phyloP scores from a whole-genome alignment of 2,888 invertebrate species.

The Chouioia cunea region DNA sequence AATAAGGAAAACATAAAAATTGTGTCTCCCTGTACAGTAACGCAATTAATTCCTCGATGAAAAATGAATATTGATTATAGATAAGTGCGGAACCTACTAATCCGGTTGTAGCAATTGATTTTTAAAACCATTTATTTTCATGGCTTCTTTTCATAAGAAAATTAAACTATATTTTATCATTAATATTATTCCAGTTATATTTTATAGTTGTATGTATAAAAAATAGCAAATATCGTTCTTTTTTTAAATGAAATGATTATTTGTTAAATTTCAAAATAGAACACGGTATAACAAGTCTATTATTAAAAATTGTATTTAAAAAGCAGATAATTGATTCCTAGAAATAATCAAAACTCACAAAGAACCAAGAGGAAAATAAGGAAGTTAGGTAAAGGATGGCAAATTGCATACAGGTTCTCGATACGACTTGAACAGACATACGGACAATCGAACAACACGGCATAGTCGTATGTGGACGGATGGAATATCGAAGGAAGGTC shows the following conservation, averaged over 20 bases:
- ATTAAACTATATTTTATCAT: constrained; percentile 38
- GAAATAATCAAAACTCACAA: not conserved
- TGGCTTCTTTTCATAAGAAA: not conserved
- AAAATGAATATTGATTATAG: constrained; percentile 26
- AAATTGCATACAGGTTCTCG: constrained; percentile 31
- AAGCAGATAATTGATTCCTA: too few species aligned
- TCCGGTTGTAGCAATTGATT: constrained; percentile 10
- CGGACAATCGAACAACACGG: constrained; percentile 47
- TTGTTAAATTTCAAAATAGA: too few species aligned
- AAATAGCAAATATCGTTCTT: not conserved
- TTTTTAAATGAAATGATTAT: too few species aligned
- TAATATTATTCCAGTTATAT: constrained; percentile 16
- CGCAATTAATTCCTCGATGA: constrained; percentile 25
- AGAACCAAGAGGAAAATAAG: not conserved
- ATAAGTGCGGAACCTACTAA: constrained; percentile 17
- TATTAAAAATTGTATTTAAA: too few species aligned
- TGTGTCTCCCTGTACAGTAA: constrained; percentile 19
- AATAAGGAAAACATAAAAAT: constrained; percentile 38
- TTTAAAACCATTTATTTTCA: not conserved
- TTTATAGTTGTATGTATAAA: not conserved
- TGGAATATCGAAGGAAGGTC: constrained; percentile 31
- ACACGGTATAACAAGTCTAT: too few species aligned
- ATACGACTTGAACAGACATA: constrained; percentile 34
- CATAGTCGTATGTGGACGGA: constrained; percentile 8
- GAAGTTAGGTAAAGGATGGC: constrained; percentile 4